These are phyloP conservation scores for Calliphora vicina DNA, from an alignment of 1,140 invertebrate species.

Conservation along the genomic window DNA sequence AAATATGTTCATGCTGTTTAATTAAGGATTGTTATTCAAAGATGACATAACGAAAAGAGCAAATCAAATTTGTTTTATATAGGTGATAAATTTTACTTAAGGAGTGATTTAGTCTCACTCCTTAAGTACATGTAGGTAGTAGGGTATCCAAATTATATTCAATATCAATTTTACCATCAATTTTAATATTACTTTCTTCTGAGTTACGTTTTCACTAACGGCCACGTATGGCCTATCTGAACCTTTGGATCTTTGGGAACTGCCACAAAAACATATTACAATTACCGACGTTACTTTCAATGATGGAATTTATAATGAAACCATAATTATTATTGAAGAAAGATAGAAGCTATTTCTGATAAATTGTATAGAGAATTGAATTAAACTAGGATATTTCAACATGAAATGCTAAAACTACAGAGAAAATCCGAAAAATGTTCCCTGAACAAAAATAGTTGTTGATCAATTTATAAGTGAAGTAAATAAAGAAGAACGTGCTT, in stretches of 20 bases:
- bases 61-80: no score
- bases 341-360: neutral
- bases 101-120: no score
- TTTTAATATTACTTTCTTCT: no score
- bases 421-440: neutral
- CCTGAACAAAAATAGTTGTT: neutral
- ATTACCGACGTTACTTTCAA: neutral
- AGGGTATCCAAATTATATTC: no score
- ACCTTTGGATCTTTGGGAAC: constrained; percentile 52
- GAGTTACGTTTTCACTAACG: no score
- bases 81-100: no score
- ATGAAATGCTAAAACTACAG: neutral
- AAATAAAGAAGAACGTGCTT: neutral
- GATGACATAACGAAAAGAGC: no score
- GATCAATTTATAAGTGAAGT: neutral
- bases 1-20: no score
- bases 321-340: neutral
- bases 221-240: constrained; percentile 50
- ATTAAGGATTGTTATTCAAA: no score
- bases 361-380: neutral
- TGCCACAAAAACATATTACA: constrained; percentile 7
- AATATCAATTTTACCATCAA: no score
- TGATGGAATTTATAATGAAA: neutral
- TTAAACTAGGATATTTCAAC: neutral
- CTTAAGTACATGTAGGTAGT: no score